Evolutionary conservation across 2,797 vertebrate species (phyloP).

Genomic region (Lophotriccus pileatus): DNA sequence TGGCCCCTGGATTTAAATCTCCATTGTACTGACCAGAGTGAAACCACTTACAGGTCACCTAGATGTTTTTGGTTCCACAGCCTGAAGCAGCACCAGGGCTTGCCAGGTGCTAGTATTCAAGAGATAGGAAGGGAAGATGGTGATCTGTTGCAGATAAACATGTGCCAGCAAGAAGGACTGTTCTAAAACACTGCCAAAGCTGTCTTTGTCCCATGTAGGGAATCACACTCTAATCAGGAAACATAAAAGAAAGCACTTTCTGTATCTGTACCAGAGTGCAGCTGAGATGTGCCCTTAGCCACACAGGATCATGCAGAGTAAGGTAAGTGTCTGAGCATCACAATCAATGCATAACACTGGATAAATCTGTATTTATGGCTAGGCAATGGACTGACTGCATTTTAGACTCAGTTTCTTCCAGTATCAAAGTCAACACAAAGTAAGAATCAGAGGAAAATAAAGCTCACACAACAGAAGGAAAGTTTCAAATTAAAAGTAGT

Average conservation of each 20-base stretch:
- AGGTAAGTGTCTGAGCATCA: background rate
- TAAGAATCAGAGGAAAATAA: background rate
- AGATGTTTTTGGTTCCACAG: background rate
- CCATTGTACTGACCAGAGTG: background rate
- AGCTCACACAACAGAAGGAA: background rate
- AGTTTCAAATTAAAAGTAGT: background rate
- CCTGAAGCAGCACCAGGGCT: background rate
- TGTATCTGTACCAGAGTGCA: background rate
- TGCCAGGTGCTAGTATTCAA: background rate
- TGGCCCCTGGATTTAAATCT: background rate
- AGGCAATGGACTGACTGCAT: background rate
- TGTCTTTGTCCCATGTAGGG: background rate
- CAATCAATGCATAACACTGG: background rate
- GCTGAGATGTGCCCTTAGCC: background rate
- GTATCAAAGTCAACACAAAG: background rate
- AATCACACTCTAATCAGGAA: background rate
- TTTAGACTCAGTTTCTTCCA: background rate
- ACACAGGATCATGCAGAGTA: background rate
- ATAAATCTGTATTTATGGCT: background rate
- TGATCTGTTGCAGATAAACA: background rate
- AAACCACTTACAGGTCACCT: background rate
- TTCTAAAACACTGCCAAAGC: background rate
- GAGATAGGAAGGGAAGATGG: background rate
- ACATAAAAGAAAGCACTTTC: background rate
- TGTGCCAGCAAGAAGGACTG: background rate